Conservation (phyloP, 2,888 invertebrate species). For the Phoronis australis region DNA sequence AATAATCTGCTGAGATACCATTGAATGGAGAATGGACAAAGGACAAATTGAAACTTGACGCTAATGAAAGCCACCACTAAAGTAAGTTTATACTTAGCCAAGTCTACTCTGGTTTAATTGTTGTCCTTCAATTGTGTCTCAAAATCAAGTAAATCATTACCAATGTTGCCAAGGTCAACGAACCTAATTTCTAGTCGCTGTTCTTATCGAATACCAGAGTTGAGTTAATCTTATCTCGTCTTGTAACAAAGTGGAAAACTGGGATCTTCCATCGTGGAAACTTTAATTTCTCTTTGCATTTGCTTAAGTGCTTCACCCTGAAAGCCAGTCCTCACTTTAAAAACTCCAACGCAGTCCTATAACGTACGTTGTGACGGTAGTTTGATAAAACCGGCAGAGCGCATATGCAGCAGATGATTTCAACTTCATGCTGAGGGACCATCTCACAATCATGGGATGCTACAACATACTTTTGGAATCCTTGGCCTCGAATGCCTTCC, state of each 20-base stretch:
- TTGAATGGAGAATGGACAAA: neutral
- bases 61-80: neutral
- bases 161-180: neutral
- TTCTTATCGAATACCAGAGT: neutral
- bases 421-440: neutral
- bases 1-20: neutral
- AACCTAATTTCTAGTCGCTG: neutral
- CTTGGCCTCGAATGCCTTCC: neutral
- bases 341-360: neutral
- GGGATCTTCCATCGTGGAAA: neutral
- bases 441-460: neutral
- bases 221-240: neutral
- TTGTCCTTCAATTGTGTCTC: neutral
- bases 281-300: neutral
- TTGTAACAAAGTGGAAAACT: neutral
- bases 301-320: neutral
- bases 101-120: neutral
- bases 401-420: neutral
- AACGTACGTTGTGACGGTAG: neutral
- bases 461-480: neutral
- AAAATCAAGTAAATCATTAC: neutral
- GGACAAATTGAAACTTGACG: neutral
- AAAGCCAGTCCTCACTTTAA: neutral
- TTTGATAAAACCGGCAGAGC: neutral
- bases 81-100: neutral